A percentile compares a stretch with the other conserved stretches of the same genome.
Evolutionary conservation across 1,140 invertebrate species (phyloP).

Genomic region (Zaprionus taronus): DNA sequence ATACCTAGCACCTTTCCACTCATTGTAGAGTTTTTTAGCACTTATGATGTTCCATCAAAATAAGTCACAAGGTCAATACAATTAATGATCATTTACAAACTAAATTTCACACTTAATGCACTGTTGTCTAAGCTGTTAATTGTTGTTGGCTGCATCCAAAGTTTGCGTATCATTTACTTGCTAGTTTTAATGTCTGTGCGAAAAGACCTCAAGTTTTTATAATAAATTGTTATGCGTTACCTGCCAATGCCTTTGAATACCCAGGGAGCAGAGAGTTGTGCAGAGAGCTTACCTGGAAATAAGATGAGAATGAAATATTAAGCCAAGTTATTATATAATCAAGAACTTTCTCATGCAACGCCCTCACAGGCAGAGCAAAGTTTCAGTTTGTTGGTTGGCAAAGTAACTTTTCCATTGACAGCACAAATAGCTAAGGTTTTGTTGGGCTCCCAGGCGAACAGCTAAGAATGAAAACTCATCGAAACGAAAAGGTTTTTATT

Average conservation of each 20-base stretch:
- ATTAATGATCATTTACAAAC: neutral
- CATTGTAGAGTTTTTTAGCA: too few species aligned
- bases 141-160: neutral
- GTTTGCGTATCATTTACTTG: neutral
- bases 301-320: slow-evolving; percentile 9
- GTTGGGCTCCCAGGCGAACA: neutral
- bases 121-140: neutral
- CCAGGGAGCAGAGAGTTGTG: neutral
- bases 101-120: neutral
- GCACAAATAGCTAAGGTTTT: slow-evolving; percentile 27
- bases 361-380: neutral
- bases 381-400: slow-evolving; percentile 21
- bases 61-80: too few species aligned
- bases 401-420: slow-evolving; percentile 31
- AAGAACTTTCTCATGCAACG: neutral
- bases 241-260: neutral
- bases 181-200: neutral
- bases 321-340: slow-evolving; percentile 10
- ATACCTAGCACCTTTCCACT: too few species aligned
- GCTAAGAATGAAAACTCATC: neutral
- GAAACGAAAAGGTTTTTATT: slow-evolving; percentile 29
- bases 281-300: slow-evolving; percentile 3
- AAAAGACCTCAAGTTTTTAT: neutral
- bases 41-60: too few species aligned
- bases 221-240: slow-evolving; percentile 2